A percentile compares a stretch with the other conserved stretches of the same genome.
phyloP scores from a whole-genome alignment of 2,797 vertebrate genomes.

The Adrianichthys oophorus region DNA sequence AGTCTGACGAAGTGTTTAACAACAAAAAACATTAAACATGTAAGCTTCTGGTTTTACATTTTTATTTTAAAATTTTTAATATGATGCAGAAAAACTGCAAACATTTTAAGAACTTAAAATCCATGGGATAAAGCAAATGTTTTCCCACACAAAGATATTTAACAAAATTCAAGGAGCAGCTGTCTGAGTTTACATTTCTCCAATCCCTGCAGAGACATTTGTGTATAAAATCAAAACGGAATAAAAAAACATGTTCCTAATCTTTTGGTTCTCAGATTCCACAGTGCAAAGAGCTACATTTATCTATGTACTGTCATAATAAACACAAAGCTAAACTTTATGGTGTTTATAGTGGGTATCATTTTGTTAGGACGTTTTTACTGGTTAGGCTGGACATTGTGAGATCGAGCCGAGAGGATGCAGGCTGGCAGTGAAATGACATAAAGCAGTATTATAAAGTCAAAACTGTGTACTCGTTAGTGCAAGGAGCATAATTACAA shows the following conservation, averaged over 20 bases:
- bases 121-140: no score
- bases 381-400: conserved; percentile 33
- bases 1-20: no score
- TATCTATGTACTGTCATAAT: conserved; percentile 43
- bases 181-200: background rate
- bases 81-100: no score
- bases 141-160: no score
- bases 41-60: no score
- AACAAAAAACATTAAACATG: no score
- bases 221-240: conserved; percentile 38
- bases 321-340: conserved; percentile 43
- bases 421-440: conserved; percentile 56
- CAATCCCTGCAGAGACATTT: conserved; percentile 8
- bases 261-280: conserved; percentile 9
- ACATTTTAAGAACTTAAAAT: no score
- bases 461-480: conserved; percentile 57
- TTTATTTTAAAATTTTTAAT: no score
- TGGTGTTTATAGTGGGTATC: conserved; percentile 48
- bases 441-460: conserved; percentile 52
- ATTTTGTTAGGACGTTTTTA: conserved; percentile 36
- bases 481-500: conserved; percentile 55
- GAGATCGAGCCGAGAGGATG: conserved; percentile 56
- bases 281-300: conserved; percentile 32
- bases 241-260: conserved; percentile 14
- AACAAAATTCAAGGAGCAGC: background rate